Conservation (phyloP, 2,888 invertebrate species). For the Tipula lateralis region DNA sequence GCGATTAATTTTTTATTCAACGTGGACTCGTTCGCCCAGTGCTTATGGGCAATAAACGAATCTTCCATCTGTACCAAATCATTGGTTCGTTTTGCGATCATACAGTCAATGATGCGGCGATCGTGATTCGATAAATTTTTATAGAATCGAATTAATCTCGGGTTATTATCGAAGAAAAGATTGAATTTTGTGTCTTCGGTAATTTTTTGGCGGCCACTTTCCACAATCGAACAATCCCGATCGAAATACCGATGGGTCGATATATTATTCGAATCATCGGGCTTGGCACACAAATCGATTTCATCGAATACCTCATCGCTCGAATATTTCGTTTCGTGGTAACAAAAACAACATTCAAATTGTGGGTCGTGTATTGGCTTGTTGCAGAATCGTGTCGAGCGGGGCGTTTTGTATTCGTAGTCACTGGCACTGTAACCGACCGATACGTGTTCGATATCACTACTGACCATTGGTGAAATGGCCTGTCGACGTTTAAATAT, state of each 20-base stretch:
- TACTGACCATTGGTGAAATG: not conserved
- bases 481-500: not conserved
- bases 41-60: not conserved
- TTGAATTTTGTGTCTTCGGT: not conserved
- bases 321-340: not conserved
- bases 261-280: not conserved
- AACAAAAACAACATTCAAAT: not conserved
- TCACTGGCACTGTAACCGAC: not conserved
- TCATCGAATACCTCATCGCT: not conserved
- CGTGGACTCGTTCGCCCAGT: not conserved
- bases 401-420: not conserved
- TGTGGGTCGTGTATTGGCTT: not conserved
- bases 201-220: not conserved
- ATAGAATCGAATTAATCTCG: not conserved
- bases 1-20: constrained; percentile 6
- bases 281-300: not conserved
- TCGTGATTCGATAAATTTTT: not conserved
- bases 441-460: not conserved
- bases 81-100: not conserved
- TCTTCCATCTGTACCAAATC: not conserved
- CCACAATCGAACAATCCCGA: not conserved
- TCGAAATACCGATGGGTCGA: not conserved
- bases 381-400: not conserved
- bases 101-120: not conserved
- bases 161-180: not conserved